phyloP scores from a whole-genome alignment of 2,113 vertebrate species.

The Peromyscus californicus region DNA sequence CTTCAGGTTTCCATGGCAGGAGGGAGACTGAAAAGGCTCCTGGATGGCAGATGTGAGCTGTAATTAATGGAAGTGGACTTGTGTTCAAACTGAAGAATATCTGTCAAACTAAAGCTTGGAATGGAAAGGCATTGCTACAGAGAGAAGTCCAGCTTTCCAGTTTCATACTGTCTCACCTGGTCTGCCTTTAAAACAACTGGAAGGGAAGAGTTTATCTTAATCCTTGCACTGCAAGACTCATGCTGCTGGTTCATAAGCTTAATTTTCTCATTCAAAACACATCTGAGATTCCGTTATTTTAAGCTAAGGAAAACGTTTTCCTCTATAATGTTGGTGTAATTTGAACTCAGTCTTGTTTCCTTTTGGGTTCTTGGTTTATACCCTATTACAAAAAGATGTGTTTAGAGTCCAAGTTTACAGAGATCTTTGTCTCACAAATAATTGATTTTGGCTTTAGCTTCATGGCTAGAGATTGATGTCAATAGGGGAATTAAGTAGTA shows the following conservation, averaged over 20 bases:
- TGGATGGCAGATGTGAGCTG: background rate
- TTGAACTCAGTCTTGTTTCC: background rate
- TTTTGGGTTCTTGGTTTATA: background rate
- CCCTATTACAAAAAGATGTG: background rate
- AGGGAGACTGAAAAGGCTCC: background rate
- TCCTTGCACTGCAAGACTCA: background rate
- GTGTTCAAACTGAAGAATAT: background rate
- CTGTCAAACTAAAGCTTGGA: background rate
- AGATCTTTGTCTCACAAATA: background rate
- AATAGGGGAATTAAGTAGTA: background rate
- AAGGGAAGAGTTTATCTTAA: background rate
- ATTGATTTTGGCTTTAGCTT: background rate
- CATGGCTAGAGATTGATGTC: constrained; percentile 31
- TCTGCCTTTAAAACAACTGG: constrained; percentile 1
- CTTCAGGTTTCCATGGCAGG: accelerated
- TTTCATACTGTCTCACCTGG: background rate
- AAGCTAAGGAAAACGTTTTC: background rate
- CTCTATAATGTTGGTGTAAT: background rate
- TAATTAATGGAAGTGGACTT: background rate
- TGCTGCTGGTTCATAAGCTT: background rate
- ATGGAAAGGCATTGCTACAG: background rate
- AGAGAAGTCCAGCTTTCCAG: background rate
- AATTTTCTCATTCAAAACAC: background rate
- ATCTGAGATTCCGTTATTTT: background rate
- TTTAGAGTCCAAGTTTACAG: constrained; percentile 10